Evolutionary conservation across 2,888 invertebrate genomes (phyloP).

Genomic region (Himalopsyche anomala): DNA sequence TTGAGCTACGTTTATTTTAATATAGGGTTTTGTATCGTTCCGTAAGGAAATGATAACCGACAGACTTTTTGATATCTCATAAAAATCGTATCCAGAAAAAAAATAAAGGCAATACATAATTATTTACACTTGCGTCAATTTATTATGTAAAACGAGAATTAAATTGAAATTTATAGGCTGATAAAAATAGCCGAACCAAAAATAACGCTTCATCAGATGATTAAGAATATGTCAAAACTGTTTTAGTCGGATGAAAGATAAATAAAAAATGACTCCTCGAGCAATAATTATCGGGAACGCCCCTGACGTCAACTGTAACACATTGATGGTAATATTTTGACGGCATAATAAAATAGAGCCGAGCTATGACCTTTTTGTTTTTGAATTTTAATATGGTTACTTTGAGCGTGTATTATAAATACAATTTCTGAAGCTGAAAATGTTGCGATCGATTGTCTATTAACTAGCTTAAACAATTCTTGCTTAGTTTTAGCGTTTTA

Average conservation of each 20-base stretch:
- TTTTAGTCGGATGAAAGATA: constrained; percentile 12
- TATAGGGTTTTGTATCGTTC: too few species aligned
- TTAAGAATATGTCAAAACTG: neutral
- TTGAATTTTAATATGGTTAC: too few species aligned
- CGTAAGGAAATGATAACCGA: too few species aligned
- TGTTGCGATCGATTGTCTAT: too few species aligned
- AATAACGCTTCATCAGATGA: neutral
- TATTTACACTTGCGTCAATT: neutral
- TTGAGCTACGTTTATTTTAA: too few species aligned
- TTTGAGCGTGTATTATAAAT: too few species aligned
- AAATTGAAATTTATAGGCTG: neutral
- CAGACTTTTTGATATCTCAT: too few species aligned
- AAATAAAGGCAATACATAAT: too few species aligned
- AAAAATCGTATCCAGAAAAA: too few species aligned
- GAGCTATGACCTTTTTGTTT: neutral
- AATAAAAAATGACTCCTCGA: neutral
- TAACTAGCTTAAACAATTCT: too few species aligned
- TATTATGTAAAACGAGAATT: constrained; percentile 18
- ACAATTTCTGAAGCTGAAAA: too few species aligned
- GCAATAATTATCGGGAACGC: constrained; percentile 26
- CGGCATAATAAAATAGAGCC: neutral
- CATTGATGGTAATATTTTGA: neutral
- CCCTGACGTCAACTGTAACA: neutral
- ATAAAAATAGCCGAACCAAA: neutral
- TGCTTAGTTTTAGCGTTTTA: too few species aligned